Conservation (phyloP, 2,113 vertebrate genomes). For the Gallinago jamesoni region DNA sequence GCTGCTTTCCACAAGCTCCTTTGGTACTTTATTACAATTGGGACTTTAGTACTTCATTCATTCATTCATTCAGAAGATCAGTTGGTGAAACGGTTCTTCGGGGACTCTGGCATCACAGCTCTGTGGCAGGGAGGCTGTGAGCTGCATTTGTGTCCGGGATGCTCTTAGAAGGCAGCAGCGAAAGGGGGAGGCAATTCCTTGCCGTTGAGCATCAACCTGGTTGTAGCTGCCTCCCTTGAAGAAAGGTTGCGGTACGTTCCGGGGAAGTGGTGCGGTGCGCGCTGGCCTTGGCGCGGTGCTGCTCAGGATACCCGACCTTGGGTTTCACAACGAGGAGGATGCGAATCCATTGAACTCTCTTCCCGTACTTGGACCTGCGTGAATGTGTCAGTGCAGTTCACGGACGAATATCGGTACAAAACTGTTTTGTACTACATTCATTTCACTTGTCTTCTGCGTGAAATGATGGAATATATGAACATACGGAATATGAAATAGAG, state of each 20-base stretch:
- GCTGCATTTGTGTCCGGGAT: fast-evolving
- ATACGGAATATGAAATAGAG: background rate
- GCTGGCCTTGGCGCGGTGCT: fast-evolving
- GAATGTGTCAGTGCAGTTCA: background rate
- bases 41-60: background rate
- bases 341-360: fast-evolving
- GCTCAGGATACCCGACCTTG: background rate
- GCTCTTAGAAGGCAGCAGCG: background rate
- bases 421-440: background rate
- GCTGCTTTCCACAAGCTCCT: background rate
- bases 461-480: background rate
- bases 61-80: too few species aligned
- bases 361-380: background rate
- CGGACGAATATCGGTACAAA: background rate
- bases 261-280: background rate
- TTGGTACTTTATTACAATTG: background rate
- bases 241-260: fast-evolving
- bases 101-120: fast-evolving
- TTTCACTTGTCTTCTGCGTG: background rate
- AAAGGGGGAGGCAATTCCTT: fast-evolving
- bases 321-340: background rate
- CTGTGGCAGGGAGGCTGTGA: background rate
- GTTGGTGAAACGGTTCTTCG: background rate
- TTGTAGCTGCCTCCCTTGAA: background rate
- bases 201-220: background rate